Conservation (phyloP, 2,797 vertebrate genomes). For the Chelon auratus region DNA sequence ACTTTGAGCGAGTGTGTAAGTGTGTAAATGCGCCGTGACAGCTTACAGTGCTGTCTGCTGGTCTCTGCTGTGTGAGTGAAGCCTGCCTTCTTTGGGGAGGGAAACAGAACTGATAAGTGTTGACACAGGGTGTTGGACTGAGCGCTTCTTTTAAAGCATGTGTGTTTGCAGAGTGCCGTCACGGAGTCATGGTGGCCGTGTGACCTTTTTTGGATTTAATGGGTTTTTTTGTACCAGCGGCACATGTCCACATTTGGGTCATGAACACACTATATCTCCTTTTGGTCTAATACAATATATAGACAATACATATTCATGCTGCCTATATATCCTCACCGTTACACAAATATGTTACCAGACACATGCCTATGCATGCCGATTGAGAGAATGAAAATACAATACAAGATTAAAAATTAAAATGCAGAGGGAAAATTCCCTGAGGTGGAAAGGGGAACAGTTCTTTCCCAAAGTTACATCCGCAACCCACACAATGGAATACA, state of each 20-base stretch:
- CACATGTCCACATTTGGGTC: constrained; percentile 10
- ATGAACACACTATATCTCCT: not conserved
- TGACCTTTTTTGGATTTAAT: constrained; percentile 58
- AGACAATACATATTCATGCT: not conserved
- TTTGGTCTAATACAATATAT: not conserved
- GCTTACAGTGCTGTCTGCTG: constrained; percentile 60
- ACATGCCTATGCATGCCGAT: not conserved
- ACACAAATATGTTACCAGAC: not conserved
- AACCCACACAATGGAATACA: too few species aligned
- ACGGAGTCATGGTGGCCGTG: constrained; percentile 13
- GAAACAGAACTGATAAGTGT: constrained; percentile 65
- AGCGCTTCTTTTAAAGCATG: constrained; percentile 37
- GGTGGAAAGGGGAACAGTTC: too few species aligned
- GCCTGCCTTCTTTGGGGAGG: constrained; percentile 46
- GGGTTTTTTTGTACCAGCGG: constrained; percentile 28
- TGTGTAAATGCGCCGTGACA: constrained; percentile 65
- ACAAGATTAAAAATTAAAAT: constrained; percentile 2
- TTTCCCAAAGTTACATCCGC: too few species aligned
- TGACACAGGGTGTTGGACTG: constrained; percentile 62
- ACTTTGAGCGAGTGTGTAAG: constrained; percentile 60
- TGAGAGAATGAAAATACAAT: not conserved
- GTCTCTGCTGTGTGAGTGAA: constrained; percentile 55
- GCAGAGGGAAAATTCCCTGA: not conserved
- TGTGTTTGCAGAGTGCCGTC: constrained; percentile 36
- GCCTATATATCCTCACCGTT: not conserved